Percentiles rank a stretch among this genome's conserved stretches.
Conservation (phyloP, 2,888 invertebrate genomes). For the Pyrgus malvae region DNA sequence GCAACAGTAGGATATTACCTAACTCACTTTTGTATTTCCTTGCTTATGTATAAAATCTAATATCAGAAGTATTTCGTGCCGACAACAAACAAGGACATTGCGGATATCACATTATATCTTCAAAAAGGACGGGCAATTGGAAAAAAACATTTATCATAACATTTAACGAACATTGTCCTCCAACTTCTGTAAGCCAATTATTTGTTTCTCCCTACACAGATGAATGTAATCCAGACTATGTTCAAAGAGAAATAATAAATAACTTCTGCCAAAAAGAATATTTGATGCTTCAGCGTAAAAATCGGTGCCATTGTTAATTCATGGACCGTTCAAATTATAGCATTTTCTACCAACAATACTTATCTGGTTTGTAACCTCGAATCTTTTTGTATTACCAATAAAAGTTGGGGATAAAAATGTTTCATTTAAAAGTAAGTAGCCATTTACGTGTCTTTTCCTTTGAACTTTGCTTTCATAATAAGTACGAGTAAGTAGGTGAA, state of each 20-base stretch:
- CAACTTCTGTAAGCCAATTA: conserved; percentile 10
- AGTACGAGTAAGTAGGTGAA: too few relatives aligned
- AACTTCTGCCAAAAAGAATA: conserved; percentile 1
- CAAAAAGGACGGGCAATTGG: neutral
- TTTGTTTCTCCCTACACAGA: conserved; percentile 9
- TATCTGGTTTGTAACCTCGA: neutral
- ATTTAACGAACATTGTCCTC: neutral
- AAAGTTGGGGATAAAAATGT: too few relatives aligned
- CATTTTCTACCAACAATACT: conserved; percentile 6
- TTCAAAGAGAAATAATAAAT: conserved; percentile 16
- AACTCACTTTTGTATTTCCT: too few relatives aligned
- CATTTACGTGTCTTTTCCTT: too few relatives aligned
- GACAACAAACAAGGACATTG: too few relatives aligned
- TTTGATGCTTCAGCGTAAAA: conserved; percentile 14
- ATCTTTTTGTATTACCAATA: neutral
- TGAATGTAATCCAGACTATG: conserved; percentile 9
- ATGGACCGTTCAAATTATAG: conserved; percentile 6
- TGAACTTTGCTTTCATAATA: too few relatives aligned
- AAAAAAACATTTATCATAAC: neutral
- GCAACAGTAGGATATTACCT: too few relatives aligned
- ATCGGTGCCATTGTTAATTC: conserved; percentile 13
- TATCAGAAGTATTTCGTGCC: too few relatives aligned
- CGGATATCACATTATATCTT: neutral
- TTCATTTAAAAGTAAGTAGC: too few relatives aligned
- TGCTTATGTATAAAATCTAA: too few relatives aligned